These are phyloP conservation scores for Eumeta japonica DNA, from an alignment of 1,140 invertebrate species.

Conservation along the genomic window DNA sequence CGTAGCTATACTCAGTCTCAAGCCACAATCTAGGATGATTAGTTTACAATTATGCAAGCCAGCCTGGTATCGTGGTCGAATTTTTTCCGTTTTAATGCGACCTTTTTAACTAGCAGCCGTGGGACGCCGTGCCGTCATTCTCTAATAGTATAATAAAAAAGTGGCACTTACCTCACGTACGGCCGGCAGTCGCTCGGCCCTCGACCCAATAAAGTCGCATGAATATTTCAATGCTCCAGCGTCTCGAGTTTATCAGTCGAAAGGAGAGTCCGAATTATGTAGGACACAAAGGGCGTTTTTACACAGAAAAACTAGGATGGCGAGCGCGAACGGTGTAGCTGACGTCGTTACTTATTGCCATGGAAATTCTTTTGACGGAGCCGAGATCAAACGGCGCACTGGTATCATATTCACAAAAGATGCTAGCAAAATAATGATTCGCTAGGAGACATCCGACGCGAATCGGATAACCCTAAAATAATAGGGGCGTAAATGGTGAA, in stretches of 20 bases:
- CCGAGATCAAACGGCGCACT: constrained; percentile 25
- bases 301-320: neutral
- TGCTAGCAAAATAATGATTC: constrained; percentile 14
- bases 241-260: neutral
- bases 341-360: constrained; percentile 12
- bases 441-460: constrained; percentile 27
- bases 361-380: constrained; percentile 18
- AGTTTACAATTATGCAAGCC: no score
- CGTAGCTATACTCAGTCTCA: no score
- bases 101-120: no score
- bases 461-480: constrained; percentile 27
- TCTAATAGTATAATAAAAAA: no score
- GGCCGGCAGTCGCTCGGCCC: no score
- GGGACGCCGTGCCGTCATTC: no score
- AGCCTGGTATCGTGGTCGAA: no score
- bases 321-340: constrained; percentile 1
- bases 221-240: no score
- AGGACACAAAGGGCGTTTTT: neutral
- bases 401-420: constrained; percentile 37
- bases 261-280: neutral
- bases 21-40: no score
- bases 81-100: no score
- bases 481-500: constrained; percentile 22
- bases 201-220: no score
- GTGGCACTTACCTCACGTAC: no score